Evolutionary conservation across 1,140 invertebrate species (phyloP), one percentile per base, ranked within the genome.

Genomic region (Scaptomyza graminum): DNA sequence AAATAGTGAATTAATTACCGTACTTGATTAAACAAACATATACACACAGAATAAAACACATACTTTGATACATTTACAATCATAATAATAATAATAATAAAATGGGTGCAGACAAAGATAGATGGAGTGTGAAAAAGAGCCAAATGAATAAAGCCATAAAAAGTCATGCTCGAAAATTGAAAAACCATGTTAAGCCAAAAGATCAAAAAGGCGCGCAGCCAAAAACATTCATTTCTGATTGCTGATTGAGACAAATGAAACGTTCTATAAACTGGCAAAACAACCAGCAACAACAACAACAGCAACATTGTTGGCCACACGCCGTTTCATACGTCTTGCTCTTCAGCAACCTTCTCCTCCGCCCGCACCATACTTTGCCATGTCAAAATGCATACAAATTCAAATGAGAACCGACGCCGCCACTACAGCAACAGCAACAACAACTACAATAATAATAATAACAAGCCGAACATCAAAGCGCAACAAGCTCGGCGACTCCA

Each of bases 361-460:
- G 5, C 7, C 7, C 5, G 4, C 28, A 5, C 28, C 28, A 31
- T 5, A 31, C 31, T 34, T 34, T 39, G 65, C 60, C 74, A 70
- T 84, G 81, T 85, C 81, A 87, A 75, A 85, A 81, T 87, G 82
- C 82, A 87, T 87, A 87, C 81, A 85, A 87, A 82, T 85, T 87
- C 78, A 85, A 85, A 85, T 85, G 70, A 87, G 70, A 77, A 69
- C 47, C 41, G 25, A n/a, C 41, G n/a, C 56, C 49, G 54, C 39
- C 37, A 34, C 18, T 52, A 62, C 46, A 41, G 13, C 46, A 44
- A 31, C 61, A 54, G 11, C 15, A 37, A 47, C 25, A 41, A 51
- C 47, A 13, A 62, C 46, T 28, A 28, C 47, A 54, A 34, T 41
- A 55, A 15, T 12, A 55, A 15, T 12, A 41, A 49, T 31, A 61